A percentile compares a stretch with the other conserved stretches of the same genome.
Conservation (phyloP, 2,888 invertebrate species). For the Gryllus longicercus region DNA sequence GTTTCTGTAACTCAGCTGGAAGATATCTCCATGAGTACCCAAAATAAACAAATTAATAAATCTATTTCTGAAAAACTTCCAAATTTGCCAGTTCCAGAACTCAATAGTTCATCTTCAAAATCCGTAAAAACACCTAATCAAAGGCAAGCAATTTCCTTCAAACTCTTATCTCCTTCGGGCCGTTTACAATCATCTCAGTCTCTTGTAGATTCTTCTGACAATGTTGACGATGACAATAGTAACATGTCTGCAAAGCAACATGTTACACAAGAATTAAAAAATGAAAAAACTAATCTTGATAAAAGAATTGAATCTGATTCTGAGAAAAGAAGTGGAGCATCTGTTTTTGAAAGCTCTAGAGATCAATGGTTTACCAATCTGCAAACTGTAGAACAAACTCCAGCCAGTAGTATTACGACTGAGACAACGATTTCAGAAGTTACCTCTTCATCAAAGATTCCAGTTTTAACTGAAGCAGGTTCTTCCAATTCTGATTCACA, state of each 20-base stretch:
- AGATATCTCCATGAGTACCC: neutral
- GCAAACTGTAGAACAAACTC: neutral
- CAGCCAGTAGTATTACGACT: neutral
- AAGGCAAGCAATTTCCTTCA: constrained; percentile 31
- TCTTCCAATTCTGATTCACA: neutral
- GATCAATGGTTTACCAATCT: neutral
- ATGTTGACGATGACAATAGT: neutral
- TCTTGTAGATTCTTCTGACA: constrained; percentile 19
- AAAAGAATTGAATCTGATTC: neutral
- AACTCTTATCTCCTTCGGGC: constrained; percentile 29
- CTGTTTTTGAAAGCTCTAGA: neutral
- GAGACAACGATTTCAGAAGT: neutral
- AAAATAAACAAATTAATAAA: neutral
- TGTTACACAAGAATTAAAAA: constrained; percentile 1
- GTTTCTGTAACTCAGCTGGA: neutral
- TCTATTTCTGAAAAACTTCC: neutral
- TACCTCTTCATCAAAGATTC: neutral
- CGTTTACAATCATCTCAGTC: constrained; percentile 23
- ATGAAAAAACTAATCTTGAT: neutral
- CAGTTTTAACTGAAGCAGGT: neutral
- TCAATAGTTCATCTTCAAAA: constrained; percentile 19
- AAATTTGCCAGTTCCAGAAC: neutral
- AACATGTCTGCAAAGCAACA: neutral
- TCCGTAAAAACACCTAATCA: constrained; percentile 23
- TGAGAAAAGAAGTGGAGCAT: neutral